Percentiles rank a stretch among this genome's conserved stretches.
Conservation (phyloP, 2,888 invertebrate genomes). For the Molanna angustata region DNA sequence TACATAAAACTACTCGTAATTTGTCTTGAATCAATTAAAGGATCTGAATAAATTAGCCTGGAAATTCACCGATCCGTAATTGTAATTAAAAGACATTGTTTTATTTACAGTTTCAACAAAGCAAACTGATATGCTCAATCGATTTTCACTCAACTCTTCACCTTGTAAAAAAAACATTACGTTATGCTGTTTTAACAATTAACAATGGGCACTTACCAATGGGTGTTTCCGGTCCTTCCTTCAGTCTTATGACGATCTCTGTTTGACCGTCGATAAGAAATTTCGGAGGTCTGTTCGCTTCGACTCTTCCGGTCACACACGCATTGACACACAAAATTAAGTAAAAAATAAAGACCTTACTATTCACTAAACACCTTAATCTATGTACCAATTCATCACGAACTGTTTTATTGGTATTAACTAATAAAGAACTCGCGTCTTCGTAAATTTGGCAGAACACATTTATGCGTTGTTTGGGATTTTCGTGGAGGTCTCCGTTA, state of each 20-base stretch:
- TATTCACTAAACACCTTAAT: background rate
- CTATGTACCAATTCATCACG: too few species aligned
- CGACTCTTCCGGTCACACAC: slow-evolving; percentile 36
- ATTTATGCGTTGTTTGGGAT: slow-evolving; percentile 15
- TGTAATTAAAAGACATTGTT: too few species aligned
- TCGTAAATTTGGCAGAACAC: too few species aligned
- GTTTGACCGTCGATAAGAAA: slow-evolving; percentile 86
- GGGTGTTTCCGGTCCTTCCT: slow-evolving; percentile 83
- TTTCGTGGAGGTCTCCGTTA: background rate
- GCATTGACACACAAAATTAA: slow-evolving; percentile 26
- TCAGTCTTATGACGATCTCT: slow-evolving; percentile 85
- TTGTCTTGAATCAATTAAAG: too few species aligned
- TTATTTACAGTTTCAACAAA: too few species aligned
- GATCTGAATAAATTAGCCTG: too few species aligned
- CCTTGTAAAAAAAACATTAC: background rate
- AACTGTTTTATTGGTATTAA: too few species aligned
- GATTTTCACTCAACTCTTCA: background rate
- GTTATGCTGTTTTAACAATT: too few species aligned
- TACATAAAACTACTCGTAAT: too few species aligned
- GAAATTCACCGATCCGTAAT: too few species aligned
- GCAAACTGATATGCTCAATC: too few species aligned
- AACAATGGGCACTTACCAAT: slow-evolving; percentile 61
- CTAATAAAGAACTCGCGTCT: too few species aligned
- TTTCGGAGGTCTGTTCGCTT: slow-evolving; percentile 77
- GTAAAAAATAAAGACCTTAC: slow-evolving; percentile 9